Evolutionary conservation across 2,113 vertebrate species (phyloP).

Genomic region (Sterrhoptilus dennistouni): DNA sequence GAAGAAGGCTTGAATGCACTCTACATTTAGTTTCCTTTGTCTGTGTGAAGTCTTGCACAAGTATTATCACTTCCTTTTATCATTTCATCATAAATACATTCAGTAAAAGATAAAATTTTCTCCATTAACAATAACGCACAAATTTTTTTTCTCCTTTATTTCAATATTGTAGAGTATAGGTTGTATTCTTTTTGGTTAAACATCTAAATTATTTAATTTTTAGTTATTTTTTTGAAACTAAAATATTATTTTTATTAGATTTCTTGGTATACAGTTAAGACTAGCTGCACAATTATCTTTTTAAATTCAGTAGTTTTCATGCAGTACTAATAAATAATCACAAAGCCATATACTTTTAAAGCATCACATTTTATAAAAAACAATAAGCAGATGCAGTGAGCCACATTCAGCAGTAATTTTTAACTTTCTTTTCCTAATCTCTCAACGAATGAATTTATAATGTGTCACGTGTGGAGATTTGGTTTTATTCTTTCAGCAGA

Average conservation of each 20-base stretch:
- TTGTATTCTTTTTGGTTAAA: not conserved
- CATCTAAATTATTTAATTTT: not conserved
- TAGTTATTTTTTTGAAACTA: not conserved
- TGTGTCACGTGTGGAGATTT: not conserved
- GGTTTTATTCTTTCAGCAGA: not conserved
- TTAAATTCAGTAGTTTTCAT: not conserved
- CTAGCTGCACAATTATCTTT: not conserved
- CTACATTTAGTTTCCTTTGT: conserved; percentile 16
- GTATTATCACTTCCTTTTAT: not conserved
- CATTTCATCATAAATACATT: not conserved
- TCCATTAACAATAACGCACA: not conserved
- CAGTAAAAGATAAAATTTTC: not conserved
- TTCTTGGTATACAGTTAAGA: not conserved
- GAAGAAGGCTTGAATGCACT: not conserved
- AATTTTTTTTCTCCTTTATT: not conserved
- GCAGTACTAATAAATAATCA: not conserved
- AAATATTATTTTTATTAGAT: not conserved
- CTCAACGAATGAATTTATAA: not conserved
- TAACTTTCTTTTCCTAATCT: not conserved
- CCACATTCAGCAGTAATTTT: not conserved
- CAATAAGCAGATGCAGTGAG: not conserved
- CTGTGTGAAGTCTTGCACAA: not conserved
- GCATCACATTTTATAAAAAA: not conserved
- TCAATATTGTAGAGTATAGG: not conserved
- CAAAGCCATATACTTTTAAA: not conserved